Evolutionary conservation across 2,888 invertebrate genomes (phyloP), one percentile per base, ranked within the genome.

Genomic region (Chrysina gloriosa): DNA sequence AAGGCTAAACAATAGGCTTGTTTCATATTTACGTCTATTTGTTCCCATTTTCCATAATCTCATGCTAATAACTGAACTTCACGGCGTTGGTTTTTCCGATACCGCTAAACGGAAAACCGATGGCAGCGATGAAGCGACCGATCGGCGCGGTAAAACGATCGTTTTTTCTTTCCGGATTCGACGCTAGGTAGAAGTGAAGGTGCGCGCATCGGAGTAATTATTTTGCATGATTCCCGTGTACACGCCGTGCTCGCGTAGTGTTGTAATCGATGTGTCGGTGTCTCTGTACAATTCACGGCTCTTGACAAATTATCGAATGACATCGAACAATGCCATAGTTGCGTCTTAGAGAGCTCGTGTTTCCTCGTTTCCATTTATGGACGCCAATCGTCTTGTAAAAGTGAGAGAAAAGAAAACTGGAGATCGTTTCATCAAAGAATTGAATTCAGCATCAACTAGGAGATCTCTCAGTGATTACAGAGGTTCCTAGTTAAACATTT

Each of bases 1-100:
- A 56, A 56, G 58, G 25, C 31, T 45, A 58, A 58, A 56, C 66
- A 66, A 66, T 67, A 54, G 54, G 56, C 52, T 47, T 45, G 56
- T 68, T 63, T 52, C 39, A 45, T 45, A 64, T 63, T 63, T 68
- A 67, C 63, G 63, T 56, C 45, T 47, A 61, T 58, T 58, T 58
- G 63, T 54, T 56, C 54, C 16, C 39, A 64, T 68, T 68, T 68
- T 68, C 64, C 64, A 47, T 64, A 63, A 64, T 68, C 64, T 45
- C 63, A 67, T 58, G 66, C 66, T 67, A 67, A 66, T 66, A 66
- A 67, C 29, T 36, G 48, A 67, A 67, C 66, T 58, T 48, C 47
- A 48, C 19, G 16, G 48, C 39, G 29, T 42, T 39, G 14, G 58
- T 45, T 42, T 61, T 42, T 16, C 25, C 58, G 39, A 42, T 45